Evolutionary conservation across 2,113 vertebrate species (phyloP), one percentile per base, ranked within the genome.

Genomic region (Orthonyx spaldingii): DNA sequence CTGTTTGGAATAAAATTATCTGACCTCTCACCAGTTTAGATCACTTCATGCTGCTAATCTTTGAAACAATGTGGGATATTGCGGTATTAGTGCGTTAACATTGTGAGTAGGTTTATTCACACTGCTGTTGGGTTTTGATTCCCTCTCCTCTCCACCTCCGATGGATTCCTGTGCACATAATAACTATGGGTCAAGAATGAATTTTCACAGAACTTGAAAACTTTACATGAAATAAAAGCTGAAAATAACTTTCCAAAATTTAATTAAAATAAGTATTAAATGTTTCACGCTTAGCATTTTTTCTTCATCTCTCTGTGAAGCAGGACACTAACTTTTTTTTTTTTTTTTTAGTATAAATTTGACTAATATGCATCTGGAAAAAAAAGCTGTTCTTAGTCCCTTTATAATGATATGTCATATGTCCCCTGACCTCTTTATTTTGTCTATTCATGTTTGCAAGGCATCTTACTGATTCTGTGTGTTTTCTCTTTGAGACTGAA

Each of bases 121-220:
- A 39, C 3, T 24, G 6, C 2, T 66, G 2, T 12, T 20, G 11
- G 11, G 11, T 28, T 81, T 84, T 47, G 18, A 39, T 35, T 70
- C 13, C 7, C 7, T 37, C 15, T 70, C 5, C 16, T 64, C 6
- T 7, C 11, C 7, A 13, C 1, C 5, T 33, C 2, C 0, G 0
- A 10, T 20, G 17, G 18, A 61, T 84, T 84, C 7, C 23, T 37
- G 16, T 42, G n/a, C 15, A 24, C 3, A 7, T 13, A 10, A 76
- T 17, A 64, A 75, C 10, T 79, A 8, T n/a, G 9, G 19, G 5
- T 4, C 27, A 57, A 76, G n/a, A 71, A 56, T 57, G 5, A 6
- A 14, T 53, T 77, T 81, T 33, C 17, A 66, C 18, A 52, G 35
- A 84, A 66, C 3, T 4, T 49, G 3, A 63, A 88, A 53, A 52